These are phyloP conservation scores for Taenioides sp. DNA, from an alignment of 2,797 vertebrate species.

Conservation along the genomic window DNA sequence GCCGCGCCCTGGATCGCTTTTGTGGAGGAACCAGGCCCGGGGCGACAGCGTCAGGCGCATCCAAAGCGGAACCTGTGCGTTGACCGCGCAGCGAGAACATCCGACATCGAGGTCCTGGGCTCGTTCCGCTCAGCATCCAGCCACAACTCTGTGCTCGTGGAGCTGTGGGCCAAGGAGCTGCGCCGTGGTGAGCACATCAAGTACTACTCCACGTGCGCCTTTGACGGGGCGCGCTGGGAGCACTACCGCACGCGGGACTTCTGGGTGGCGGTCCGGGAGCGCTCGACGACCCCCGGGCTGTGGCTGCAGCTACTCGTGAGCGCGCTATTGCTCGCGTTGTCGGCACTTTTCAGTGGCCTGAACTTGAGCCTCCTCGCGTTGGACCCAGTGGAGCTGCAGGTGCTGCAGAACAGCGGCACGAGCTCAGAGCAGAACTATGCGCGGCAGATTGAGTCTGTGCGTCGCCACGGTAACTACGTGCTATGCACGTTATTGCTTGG, in stretches of 20 bases:
- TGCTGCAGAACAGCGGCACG: conserved; percentile 91
- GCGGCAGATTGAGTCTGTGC: conserved; percentile 86
- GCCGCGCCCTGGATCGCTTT: conserved; percentile 87
- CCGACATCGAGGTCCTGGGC: conserved; percentile 90
- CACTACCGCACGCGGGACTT: conserved; percentile 88
- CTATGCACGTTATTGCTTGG: conserved; percentile 88
- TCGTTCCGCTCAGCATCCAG: conserved; percentile 81
- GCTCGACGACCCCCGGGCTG: conserved; percentile 70
- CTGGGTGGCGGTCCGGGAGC: conserved; percentile 82
- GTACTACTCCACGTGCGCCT: conserved; percentile 91
- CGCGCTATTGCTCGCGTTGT: conserved; percentile 84
- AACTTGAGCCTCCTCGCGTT: conserved; percentile 87
- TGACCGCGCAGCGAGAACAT: conserved; percentile 86
- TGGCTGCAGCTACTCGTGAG: conserved; percentile 88
- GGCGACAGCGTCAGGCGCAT: conserved; percentile 73
- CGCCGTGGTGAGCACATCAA: conserved; percentile 87
- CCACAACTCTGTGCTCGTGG: conserved; percentile 89
- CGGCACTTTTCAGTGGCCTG: conserved; percentile 87
- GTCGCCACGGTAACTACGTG: conserved; percentile 86
- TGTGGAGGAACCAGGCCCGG: conserved; percentile 85
- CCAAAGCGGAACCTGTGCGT: conserved; percentile 81
- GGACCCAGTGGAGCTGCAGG: conserved; percentile 90
- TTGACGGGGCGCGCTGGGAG: conserved; percentile 89
- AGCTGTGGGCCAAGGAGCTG: conserved; percentile 88
- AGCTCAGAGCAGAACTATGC: conserved; percentile 86